Base-by-base conservation (phyloP, 30 jellyfish, hydroid and myxozoan genomes). In the Cassiopea andromeda region DNA sequence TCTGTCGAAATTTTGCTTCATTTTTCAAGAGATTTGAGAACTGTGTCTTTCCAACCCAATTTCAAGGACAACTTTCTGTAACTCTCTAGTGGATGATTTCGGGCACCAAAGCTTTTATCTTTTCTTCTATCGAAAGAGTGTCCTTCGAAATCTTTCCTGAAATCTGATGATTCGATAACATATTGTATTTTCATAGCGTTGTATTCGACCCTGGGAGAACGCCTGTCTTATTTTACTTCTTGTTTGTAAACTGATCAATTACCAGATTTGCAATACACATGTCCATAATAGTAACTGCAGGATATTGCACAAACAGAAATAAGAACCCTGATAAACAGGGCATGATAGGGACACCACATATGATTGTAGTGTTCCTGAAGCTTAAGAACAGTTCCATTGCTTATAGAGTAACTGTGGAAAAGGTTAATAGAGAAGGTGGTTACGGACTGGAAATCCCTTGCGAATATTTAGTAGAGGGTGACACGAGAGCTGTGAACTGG, bases 21-120 rank as follows among this genome's bases (percentile, higher is more conserved):
- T 72, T 72, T 46, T 72, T 72, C 16, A 72, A 72, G 81, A 72
- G 0, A 46, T 72, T 72, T 72, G 81, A 7, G 27, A 72, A 0
- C 81, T 72, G 81, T 72, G 48, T 72, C 81, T 72, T 72, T 72
- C 81, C 81, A 72, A 72, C 81, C 60, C 0, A 72, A 72, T 72
- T 72, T 72, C 81, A 72, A 72, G 54, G 54, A 12, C 48, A 72
- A 17, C 44, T 72, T 72, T 10, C 54, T 17, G 57, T 0, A 17
- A 17, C 81, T 44, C 60, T 72, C 81, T 72, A 0, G 0, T 72
- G 81, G 0, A 38, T 72, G 81, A 72, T 0, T 72, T 0, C 60
- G 0, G 81, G 81, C 81, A 0, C 81, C 54, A 72, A 72, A 44
- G 1, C 81, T 72, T 72, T 61, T 72, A 14, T 72, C 54, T 17